Evolutionary conservation across 2,113 vertebrate genomes (phyloP).

Genomic region (Hydrochoerus hydrochaeris): DNA sequence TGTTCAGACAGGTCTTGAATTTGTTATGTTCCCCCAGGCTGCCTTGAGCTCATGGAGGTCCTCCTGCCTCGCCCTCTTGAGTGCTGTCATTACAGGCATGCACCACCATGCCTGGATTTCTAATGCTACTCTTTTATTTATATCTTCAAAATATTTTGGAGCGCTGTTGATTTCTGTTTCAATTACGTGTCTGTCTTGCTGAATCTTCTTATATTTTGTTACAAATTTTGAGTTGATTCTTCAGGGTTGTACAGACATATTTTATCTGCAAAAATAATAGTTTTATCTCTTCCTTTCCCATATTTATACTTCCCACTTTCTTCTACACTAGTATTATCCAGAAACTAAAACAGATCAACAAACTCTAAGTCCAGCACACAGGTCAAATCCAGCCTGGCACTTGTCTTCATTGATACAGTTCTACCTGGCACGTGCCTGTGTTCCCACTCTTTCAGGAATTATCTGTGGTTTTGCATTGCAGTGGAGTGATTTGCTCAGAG

Average conservation of each 20-base stretch:
- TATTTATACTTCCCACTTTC: background rate
- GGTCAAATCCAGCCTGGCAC: background rate
- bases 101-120: background rate
- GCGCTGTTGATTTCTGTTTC: background rate
- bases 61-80: background rate
- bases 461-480: background rate
- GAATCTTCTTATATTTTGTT: background rate
- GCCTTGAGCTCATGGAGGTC: background rate
- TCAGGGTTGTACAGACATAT: background rate
- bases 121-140: background rate
- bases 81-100: background rate
- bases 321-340: background rate
- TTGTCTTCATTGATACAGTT: background rate
- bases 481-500: background rate
- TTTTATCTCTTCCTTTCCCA: background rate
- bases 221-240: background rate
- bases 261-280: background rate
- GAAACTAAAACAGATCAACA: background rate
- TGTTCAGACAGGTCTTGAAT: background rate
- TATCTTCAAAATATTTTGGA: background rate
- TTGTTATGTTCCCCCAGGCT: background rate
- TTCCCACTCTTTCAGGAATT: background rate
- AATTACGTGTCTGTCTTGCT: background rate
- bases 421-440: background rate
- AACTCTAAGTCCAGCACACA: background rate